Evolutionary conservation across 1,140 invertebrate species (phyloP).

Genomic region (Hirudo medicinalis): DNA sequence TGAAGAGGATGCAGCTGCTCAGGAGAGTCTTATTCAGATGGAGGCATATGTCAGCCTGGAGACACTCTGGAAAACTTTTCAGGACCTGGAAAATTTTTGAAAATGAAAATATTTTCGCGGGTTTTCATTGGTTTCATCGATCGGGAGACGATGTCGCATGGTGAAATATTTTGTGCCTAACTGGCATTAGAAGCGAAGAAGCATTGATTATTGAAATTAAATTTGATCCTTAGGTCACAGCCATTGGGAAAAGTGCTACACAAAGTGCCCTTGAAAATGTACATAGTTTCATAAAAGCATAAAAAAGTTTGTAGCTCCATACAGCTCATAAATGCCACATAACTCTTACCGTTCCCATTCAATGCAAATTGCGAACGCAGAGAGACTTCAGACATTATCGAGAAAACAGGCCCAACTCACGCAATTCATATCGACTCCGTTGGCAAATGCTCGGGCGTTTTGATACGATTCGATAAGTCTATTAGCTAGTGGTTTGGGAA

Average conservation of each 20-base stretch:
- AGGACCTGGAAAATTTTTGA: slow-evolving; percentile 47
- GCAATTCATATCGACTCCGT: slow-evolving; percentile 67
- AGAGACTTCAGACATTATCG: too few relatives aligned
- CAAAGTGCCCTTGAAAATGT: too few relatives aligned
- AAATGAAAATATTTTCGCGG: neutral
- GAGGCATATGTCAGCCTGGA: slow-evolving; percentile 91
- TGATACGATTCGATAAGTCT: slow-evolving; percentile 91
- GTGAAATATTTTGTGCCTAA: neutral
- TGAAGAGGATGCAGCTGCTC: slow-evolving; percentile 25
- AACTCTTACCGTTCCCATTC: too few relatives aligned
- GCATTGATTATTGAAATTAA: neutral
- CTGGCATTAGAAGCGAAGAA: neutral
- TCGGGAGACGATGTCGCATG: too few relatives aligned
- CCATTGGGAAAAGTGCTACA: too few relatives aligned
- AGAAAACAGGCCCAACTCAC: neutral
- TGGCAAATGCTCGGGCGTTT: slow-evolving; percentile 92
- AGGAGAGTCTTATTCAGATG: slow-evolving; percentile 63
- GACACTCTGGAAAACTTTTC: slow-evolving; percentile 89
- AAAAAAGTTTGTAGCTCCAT: too few relatives aligned
- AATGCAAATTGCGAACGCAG: too few relatives aligned
- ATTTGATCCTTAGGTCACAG: neutral
- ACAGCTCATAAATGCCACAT: too few relatives aligned
- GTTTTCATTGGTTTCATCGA: too few relatives aligned
- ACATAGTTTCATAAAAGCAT: too few relatives aligned
- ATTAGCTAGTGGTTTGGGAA: slow-evolving; percentile 83